Evolutionary conservation across 2,888 invertebrate genomes (phyloP).

Genomic region (Ectobius pallidus): DNA sequence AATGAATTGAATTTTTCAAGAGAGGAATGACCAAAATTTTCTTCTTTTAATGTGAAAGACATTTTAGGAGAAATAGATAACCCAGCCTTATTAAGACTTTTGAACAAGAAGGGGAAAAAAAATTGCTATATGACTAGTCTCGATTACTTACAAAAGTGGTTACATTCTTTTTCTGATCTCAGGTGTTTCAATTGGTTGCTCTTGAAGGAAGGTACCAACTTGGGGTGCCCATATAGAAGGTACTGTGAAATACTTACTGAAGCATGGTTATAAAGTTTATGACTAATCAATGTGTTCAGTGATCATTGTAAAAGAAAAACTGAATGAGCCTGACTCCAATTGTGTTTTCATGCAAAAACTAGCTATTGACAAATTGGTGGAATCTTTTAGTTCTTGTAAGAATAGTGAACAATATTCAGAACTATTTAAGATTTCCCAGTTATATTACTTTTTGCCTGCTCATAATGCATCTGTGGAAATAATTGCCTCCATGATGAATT

Average conservation of each 20-base stretch:
- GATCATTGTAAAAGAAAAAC: background rate
- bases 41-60: background rate
- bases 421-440: background rate
- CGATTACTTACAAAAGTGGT: background rate
- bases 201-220: background rate
- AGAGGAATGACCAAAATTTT: background rate
- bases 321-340: background rate
- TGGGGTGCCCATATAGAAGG: background rate
- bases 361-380: too few species aligned
- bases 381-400: too few species aligned
- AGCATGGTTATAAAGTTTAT: too few species aligned
- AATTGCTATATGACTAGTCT: background rate
- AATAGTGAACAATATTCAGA: too few species aligned
- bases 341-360: background rate
- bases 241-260: too few species aligned
- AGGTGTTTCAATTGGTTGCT: background rate
- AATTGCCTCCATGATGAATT: background rate
- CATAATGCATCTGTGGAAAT: background rate
- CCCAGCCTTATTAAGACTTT: background rate
- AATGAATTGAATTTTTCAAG: background rate
- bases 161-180: background rate
- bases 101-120: slow-evolving; percentile 2
- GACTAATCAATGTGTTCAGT: background rate
- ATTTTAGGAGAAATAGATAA: slow-evolving; percentile 4
- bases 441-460: too few species aligned